Conservation (phyloP, 1,140 invertebrate genomes). For the Armadillidium nasatum region DNA sequence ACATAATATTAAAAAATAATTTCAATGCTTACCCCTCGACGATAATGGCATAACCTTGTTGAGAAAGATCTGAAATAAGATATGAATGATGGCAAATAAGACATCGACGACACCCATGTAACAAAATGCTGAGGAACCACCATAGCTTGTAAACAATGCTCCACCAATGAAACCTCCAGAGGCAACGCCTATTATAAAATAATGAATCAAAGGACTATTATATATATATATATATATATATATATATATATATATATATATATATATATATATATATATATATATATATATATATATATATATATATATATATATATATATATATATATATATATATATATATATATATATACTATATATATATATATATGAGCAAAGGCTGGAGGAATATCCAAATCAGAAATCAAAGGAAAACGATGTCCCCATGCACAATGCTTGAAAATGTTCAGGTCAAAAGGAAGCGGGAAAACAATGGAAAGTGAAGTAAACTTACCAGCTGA, state of each 20-base stretch:
- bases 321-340: not conserved
- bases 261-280: too few relatives aligned
- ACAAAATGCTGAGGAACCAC: slow-evolving; percentile 35
- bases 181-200: slow-evolving; percentile 32
- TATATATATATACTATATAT: not conserved
- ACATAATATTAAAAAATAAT: too few relatives aligned
- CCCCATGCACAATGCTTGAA: too few relatives aligned
- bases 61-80: not conserved
- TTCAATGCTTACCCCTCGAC: not conserved
- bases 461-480: too few relatives aligned
- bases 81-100: slow-evolving; percentile 51
- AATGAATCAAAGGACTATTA: not conserved
- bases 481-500: too few relatives aligned
- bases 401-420: not conserved
- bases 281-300: not conserved
- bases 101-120: slow-evolving; percentile 47
- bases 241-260: not conserved
- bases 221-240: not conserved
- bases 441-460: too few relatives aligned
- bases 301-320: not conserved
- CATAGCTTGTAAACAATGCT: slow-evolving; percentile 33
- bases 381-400: not conserved
- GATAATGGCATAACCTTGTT: not conserved
- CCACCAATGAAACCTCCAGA: slow-evolving; percentile 40
- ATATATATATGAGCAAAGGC: too few relatives aligned